Conservation (phyloP, 92 coral and sea anemone genomes). For the Palythoa heliodiscus region DNA sequence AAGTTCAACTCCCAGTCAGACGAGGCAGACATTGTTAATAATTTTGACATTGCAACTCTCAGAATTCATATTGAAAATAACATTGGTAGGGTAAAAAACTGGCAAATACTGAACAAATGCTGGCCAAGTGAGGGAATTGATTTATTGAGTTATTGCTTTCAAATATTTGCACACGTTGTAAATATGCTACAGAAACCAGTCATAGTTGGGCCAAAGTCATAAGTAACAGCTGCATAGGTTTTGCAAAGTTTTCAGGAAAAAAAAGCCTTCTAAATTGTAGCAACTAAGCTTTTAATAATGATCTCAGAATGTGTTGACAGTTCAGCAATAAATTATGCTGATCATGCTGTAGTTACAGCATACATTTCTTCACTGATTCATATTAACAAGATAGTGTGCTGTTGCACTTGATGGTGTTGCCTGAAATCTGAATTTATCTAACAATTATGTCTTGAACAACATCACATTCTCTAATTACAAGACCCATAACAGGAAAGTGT, state of each 20-base stretch:
- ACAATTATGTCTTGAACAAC: no score
- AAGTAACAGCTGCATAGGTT: not conserved
- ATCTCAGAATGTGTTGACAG: no score
- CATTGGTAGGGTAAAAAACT: conserved; percentile 46
- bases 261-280: no score
- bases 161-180: conserved; percentile 46
- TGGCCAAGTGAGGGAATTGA: conserved; percentile 47
- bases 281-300: no score
- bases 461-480: no score
- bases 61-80: conserved; percentile 52
- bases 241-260: not conserved
- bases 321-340: no score
- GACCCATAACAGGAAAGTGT: no score
- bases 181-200: conserved; percentile 45
- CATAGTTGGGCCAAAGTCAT: conserved; percentile 30
- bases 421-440: no score
- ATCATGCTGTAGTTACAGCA: no score
- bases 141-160: conserved; percentile 21
- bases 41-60: conserved; percentile 52
- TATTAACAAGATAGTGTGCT: no score
- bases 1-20: conserved; percentile 40
- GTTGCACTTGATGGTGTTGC: no score
- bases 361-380: no score
- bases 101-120: conserved; percentile 47
- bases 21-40: conserved; percentile 12